Base-by-base conservation (phyloP, 1,140 invertebrate genomes). In the Drosophila pseudoobscura region DNA sequence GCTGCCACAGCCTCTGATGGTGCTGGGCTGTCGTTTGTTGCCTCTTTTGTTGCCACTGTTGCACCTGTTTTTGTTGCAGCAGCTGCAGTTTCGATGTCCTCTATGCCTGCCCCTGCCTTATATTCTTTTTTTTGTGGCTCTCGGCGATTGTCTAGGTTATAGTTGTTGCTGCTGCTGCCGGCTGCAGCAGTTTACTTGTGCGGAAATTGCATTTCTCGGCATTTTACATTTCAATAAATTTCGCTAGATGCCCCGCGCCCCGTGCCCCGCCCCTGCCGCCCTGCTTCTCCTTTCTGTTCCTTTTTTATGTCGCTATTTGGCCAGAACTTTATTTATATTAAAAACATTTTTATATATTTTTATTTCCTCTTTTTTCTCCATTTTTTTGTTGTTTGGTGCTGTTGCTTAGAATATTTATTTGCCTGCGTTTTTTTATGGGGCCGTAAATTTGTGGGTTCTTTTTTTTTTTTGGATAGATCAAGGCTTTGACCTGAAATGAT, bases 221-320 rank as follows among this genome's bases (percentile, higher is more conserved):
- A 87, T 75, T 85, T 85, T 75, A 78, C 70, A 85, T 82, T 85
- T 85, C 82, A 85, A 85, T 85, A 85, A 82, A 87, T 85, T 87
- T 63, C 13, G 47, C 43, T 50, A 39, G 51, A 75, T 74, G 78
- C 65, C 51, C 35, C 35, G 31, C 0, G 8, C 52, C n/a, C 20
- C 22, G 22, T 35, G 8, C 35, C 31, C 31, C 3, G 31, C 31
- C 9, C 2, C 9, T 39, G 35, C 35, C 11, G 35, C 35, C 11
- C 11, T 13, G 35, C 3, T 39, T 13, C 35, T 39, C 35, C 11
- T 39, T 39, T 41, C 20, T 44, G 57, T 43, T 47, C 53, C 31
- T 54, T 43, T 58, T 83, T 84, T 79, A 76, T 73, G 66, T 64
- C 74, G 58, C 44, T 64, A 69, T 64, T 77, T 69, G 61, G 49